Evolutionary conservation across 2,888 invertebrate genomes (phyloP).

Genomic region (Amphimallon solstitiale): DNA sequence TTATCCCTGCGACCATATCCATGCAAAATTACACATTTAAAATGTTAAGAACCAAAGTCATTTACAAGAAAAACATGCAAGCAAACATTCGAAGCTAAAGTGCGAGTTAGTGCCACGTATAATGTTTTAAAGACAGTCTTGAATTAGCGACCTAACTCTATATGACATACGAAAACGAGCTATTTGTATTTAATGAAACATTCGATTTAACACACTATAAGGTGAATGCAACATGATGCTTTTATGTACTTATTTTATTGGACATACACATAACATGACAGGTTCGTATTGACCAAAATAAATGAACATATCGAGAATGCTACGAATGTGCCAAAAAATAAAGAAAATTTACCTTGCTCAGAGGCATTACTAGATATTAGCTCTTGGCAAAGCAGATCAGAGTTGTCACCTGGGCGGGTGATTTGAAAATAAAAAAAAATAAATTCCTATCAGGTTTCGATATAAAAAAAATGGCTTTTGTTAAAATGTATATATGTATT

Average conservation of each 20-base stretch:
- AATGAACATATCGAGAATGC: not conserved
- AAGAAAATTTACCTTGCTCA: conserved; percentile 54
- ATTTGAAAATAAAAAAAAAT: conserved; percentile 47
- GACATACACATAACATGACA: too few species aligned
- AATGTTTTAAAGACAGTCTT: too few species aligned
- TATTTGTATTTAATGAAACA: not conserved
- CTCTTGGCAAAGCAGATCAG: conserved; percentile 68
- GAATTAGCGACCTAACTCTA: not conserved
- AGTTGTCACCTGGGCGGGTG: conserved; percentile 66
- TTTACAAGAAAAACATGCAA: not conserved
- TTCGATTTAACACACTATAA: not conserved
- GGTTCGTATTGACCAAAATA: not conserved
- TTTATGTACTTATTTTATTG: too few species aligned
- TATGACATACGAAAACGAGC: too few species aligned
- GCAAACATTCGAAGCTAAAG: not conserved
- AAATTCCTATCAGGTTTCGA: conserved; percentile 1
- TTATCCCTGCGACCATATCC: not conserved
- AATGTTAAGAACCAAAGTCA: not conserved
- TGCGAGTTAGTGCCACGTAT: not conserved
- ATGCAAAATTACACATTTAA: not conserved
- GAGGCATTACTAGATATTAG: conserved; percentile 62
- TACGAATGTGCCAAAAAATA: conserved; percentile 2
- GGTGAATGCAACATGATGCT: too few species aligned
- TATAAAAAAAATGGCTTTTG: not conserved
- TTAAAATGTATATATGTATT: too few species aligned